Evolutionary conservation across 2,113 vertebrate genomes (phyloP).

Genomic region (Cinclus cinclus): DNA sequence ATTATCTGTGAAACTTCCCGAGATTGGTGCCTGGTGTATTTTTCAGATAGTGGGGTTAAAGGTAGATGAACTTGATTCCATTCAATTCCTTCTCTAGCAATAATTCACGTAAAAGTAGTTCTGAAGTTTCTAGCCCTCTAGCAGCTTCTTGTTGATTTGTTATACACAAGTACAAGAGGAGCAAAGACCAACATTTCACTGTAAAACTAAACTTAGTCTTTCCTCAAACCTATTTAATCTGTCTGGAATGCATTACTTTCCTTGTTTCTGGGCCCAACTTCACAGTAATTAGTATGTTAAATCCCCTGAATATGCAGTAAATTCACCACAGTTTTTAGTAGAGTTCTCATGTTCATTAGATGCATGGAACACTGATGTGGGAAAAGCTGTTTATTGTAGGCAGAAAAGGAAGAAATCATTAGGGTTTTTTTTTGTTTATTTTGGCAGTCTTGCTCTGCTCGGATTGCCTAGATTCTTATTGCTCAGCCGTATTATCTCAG

Average conservation of each 20-base stretch:
- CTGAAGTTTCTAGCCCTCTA: neutral
- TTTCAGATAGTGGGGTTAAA: neutral
- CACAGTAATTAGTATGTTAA: neutral
- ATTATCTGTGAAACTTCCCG: neutral
- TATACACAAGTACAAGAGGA: neutral
- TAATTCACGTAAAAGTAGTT: neutral
- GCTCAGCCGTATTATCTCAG: neutral
- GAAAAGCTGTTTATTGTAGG: neutral
- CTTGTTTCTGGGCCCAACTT: neutral
- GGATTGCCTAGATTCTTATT: neutral
- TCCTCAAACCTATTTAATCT: neutral
- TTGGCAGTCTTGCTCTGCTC: neutral
- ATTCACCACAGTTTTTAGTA: neutral
- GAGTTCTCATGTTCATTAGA: neutral
- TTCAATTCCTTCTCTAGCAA: neutral
- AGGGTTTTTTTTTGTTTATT: neutral
- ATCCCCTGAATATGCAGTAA: neutral
- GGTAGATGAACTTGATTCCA: neutral
- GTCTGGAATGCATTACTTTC: neutral
- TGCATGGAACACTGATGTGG: neutral
- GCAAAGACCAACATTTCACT: neutral
- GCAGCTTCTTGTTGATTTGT: neutral
- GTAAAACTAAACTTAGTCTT: neutral
- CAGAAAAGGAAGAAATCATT: neutral
- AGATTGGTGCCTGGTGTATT: neutral